These are phyloP conservation scores for Polypterus senegalus DNA, from an alignment of 2,113 vertebrate species.

Conservation along the genomic window DNA sequence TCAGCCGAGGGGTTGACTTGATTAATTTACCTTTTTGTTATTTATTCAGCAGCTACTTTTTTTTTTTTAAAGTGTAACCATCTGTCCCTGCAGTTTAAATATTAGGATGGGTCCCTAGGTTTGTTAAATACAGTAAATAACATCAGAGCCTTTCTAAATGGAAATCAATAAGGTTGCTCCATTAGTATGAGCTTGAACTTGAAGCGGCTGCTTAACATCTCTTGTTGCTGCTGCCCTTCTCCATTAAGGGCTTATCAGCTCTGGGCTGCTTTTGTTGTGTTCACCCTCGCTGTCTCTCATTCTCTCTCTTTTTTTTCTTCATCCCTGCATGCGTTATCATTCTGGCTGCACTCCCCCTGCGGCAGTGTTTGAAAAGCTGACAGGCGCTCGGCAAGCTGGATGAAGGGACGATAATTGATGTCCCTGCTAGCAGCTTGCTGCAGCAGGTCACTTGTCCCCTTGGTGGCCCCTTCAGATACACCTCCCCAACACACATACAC, in stretches of 20 bases:
- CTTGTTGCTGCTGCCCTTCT: slow-evolving; percentile 6
- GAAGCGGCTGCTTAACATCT: slow-evolving; percentile 15
- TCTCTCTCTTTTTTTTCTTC: neutral
- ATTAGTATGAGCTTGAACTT: slow-evolving; percentile 53
- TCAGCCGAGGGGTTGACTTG: too few species aligned
- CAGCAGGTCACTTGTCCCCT: slow-evolving; percentile 18
- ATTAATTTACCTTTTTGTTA: too few species aligned
- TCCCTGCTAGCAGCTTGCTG: slow-evolving; percentile 19
- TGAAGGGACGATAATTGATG: slow-evolving; percentile 25
- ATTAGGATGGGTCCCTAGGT: slow-evolving; percentile 34
- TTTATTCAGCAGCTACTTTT: slow-evolving; percentile 9
- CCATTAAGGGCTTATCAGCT: slow-evolving; percentile 17
- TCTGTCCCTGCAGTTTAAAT: slow-evolving; percentile 42
- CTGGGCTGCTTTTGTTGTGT: slow-evolving; percentile 14
- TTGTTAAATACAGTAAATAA: slow-evolving; percentile 60
- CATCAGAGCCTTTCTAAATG: slow-evolving; percentile 59
- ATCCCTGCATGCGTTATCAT: slow-evolving; percentile 12
- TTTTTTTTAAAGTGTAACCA: slow-evolving; percentile 27
- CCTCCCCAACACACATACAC: slow-evolving; percentile 3
- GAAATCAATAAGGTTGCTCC: slow-evolving; percentile 65
- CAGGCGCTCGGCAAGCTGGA: slow-evolving; percentile 17
- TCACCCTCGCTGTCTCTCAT: neutral
- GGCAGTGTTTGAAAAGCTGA: slow-evolving; percentile 15
- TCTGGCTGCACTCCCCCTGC: slow-evolving; percentile 13
- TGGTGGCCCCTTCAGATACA: slow-evolving; percentile 14